Evolutionary conservation across 2,888 invertebrate genomes (phyloP).

Genomic region (Portevinia maculata): DNA sequence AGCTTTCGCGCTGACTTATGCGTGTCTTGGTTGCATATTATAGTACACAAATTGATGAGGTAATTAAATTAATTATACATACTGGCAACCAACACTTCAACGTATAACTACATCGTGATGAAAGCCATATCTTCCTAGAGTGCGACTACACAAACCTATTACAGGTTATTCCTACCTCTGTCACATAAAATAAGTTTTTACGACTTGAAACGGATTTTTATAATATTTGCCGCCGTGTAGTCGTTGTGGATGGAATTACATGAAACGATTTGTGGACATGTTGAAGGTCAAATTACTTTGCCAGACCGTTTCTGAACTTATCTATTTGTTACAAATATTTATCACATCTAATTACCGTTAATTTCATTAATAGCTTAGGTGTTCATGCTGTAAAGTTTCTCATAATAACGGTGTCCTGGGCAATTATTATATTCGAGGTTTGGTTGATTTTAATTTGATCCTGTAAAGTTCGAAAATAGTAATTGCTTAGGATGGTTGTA

Average conservation of each 20-base stretch:
- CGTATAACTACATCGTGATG: conserved; percentile 5
- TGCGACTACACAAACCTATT: conserved; percentile 48
- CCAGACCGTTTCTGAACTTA: conserved; percentile 43
- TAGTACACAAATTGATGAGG: conserved; percentile 53
- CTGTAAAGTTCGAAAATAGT: neutral
- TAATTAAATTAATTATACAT: conserved; percentile 60
- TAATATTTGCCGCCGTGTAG: conserved; percentile 25
- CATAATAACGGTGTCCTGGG: conserved; percentile 1
- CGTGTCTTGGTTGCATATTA: conserved; percentile 25
- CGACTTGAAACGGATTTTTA: conserved; percentile 59
- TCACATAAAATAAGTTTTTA: conserved; percentile 64
- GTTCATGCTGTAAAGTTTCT: conserved; percentile 15
- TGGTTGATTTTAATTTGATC: conserved; percentile 32
- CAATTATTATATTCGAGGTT: neutral
- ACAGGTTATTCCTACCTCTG: conserved; percentile 58
- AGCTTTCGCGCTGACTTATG: conserved; percentile 25
- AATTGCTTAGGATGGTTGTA: neutral
- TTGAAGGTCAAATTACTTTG: conserved; percentile 15
- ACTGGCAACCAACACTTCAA: neutral
- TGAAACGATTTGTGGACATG: conserved; percentile 38
- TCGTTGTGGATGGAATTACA: neutral
- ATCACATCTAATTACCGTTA: conserved; percentile 60
- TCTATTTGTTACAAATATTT: conserved; percentile 56
- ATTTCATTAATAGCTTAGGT: conserved; percentile 18
- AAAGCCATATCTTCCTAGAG: conserved; percentile 18